phyloP scores from a whole-genome alignment of 2,113 vertebrate species.

The Nyctibius bracteatus region DNA sequence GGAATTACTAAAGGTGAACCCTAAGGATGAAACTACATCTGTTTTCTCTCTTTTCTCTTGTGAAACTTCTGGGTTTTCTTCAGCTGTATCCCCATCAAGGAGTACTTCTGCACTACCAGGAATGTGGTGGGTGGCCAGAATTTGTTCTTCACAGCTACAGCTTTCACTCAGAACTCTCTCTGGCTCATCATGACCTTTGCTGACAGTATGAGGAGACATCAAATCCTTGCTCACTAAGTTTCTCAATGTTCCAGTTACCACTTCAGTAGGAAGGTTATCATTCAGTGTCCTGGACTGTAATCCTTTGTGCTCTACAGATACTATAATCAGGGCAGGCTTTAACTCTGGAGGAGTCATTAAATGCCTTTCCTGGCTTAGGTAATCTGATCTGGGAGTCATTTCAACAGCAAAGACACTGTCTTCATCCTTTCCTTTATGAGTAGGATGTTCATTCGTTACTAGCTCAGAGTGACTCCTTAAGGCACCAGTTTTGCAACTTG shows the following conservation, averaged over 20 bases:
- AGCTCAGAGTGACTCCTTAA: background rate
- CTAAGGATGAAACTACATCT: background rate
- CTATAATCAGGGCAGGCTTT: slow-evolving; percentile 12
- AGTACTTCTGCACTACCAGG: background rate
- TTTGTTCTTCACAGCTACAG: background rate
- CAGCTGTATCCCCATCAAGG: background rate
- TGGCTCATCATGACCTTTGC: background rate
- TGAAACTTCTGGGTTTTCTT: background rate
- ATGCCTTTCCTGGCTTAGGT: background rate
- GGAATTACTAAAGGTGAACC: background rate
- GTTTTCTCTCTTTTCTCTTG: background rate
- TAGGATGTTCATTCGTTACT: background rate
- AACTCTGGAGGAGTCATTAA: background rate
- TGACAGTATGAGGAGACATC: background rate
- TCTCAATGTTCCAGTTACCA: background rate
- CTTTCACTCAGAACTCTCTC: background rate
- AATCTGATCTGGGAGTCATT: background rate
- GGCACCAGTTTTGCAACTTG: background rate
- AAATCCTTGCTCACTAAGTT: background rate
- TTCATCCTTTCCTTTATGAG: background rate
- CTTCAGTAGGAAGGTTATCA: background rate
- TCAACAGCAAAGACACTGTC: background rate
- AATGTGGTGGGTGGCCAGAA: background rate
- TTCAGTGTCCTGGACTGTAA: slow-evolving; percentile 33
- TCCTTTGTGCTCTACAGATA: slow-evolving; percentile 49